Evolutionary conservation across 2,797 vertebrate genomes (phyloP).

Genomic region (Caiman crocodilus): DNA sequence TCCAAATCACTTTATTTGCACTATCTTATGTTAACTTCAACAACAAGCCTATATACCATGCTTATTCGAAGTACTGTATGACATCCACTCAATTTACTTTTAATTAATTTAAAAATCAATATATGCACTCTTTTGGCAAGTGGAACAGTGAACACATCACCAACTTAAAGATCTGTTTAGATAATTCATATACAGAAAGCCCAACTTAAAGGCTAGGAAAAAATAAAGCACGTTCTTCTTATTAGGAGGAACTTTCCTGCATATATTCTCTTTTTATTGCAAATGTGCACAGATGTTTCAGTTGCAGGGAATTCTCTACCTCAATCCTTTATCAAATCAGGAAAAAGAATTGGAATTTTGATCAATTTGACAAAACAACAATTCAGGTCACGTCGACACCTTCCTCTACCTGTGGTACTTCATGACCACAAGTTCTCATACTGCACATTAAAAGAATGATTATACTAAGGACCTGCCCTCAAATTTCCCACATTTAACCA

Average conservation of each 20-base stretch:
- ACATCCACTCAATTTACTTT: neutral
- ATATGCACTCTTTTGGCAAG: neutral
- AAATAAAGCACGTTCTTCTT: neutral
- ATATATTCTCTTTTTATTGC: neutral
- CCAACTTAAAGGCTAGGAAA: constrained; percentile 22
- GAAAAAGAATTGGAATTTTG: neutral
- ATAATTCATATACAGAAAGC: constrained; percentile 24
- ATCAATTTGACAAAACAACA: neutral
- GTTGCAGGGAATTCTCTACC: neutral
- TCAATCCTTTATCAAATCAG: neutral
- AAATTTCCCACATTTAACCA: neutral
- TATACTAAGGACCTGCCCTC: neutral
- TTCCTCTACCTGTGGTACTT: constrained; percentile 5
- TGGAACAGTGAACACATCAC: neutral
- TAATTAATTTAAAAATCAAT: constrained; percentile 5
- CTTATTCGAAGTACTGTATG: neutral
- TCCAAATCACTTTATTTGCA: neutral
- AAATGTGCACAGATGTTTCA: neutral
- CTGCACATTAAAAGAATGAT: neutral
- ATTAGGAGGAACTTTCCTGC: neutral
- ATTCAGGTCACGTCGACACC: neutral
- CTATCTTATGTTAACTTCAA: neutral
- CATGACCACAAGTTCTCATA: constrained; percentile 1
- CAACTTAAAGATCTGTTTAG: constrained; percentile 27
- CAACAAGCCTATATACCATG: neutral